These are phyloP conservation scores for Lasioglossum marginatum DNA, from an alignment of 2,888 invertebrate species.

Conservation along the genomic window DNA sequence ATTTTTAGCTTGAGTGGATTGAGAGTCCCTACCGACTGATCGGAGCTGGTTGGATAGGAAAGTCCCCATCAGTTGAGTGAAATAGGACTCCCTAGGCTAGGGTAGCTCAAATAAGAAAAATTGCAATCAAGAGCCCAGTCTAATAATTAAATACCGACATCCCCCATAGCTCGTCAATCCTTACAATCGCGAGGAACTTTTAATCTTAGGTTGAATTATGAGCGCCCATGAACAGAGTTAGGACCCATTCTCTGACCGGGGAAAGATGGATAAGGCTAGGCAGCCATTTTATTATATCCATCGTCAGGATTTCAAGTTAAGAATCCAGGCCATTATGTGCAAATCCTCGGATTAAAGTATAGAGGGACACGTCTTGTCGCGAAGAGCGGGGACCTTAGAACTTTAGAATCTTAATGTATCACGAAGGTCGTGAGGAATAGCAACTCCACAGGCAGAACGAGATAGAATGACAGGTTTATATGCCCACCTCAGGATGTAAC, in stretches of 20 bases:
- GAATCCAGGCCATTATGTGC: constrained; percentile 40
- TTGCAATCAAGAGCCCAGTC: background rate
- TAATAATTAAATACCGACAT: background rate
- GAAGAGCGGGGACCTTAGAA: constrained; percentile 13
- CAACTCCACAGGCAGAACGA: constrained; percentile 67
- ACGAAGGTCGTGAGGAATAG: constrained; percentile 70
- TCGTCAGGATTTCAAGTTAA: constrained; percentile 26
- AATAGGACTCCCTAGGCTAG: background rate
- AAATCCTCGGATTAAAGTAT: constrained; percentile 42
- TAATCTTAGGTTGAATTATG: background rate
- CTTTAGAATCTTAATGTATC: constrained; percentile 63
- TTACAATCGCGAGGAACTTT: background rate
- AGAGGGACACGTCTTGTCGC: constrained; percentile 17
- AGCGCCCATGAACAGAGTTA: background rate
- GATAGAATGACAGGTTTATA: constrained; percentile 69
- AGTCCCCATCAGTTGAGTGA: background rate
- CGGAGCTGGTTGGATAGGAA: no score
- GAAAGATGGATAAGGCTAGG: constrained; percentile 18
- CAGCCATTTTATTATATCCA: constrained; percentile 42
- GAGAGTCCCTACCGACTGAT: no score
- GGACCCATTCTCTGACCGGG: background rate
- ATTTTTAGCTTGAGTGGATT: background rate
- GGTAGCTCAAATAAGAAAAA: background rate
- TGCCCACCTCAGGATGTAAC: constrained; percentile 74
- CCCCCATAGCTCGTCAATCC: background rate